Evolutionary conservation across 1,140 invertebrate species (phyloP), one percentile per base, ranked within the genome.

Genomic region (Drosophila truncata): DNA sequence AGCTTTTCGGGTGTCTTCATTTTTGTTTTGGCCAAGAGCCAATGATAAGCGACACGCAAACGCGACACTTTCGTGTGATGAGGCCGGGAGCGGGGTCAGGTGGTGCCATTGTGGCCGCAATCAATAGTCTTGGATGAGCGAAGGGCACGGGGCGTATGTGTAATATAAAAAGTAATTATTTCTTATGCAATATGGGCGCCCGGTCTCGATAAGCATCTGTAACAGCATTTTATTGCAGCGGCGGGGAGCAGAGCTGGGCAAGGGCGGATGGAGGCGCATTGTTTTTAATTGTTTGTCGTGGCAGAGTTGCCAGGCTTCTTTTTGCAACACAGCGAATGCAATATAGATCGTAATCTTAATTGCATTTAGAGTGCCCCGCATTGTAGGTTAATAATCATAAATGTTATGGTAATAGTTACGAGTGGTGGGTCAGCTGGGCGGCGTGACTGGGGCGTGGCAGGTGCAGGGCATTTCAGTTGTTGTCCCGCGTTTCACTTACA

Each of bases 371-470:
- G 85, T 88, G 85, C 85, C 86, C 87, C 83, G 85, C 85, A 88
- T 88, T 88, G 85, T 88, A 78, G 85, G 86, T 88, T 88, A 88
- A 88, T 88, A 88, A 88, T 90, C 86, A 88, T 88, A 87, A 87
- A 87, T 87, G 84, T 88, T 88, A 87, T 88, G 84, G 84, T 87
- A 87, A 87, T 87, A 87, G 84, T 87, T 76, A 62, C 55, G 55
- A 83, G 74, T 60, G 63, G 16, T 44, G 55, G 55, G 54, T 35
- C 33, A 58, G 23, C 16, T 35, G 20, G 37, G 16, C n/a, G 18
- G 64, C 13, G 6, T 27, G 16, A 7, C 20, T 42, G 60, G 57
- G 60, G 37, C 64, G 64, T 37, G 64, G 64, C 77, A 80, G 70
- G 54, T 69, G 70, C 47, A 44, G 69, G 23, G 61, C 50, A 75